Percentiles rank a stretch among this genome's conserved stretches.
Evolutionary conservation across 2,797 vertebrate species (phyloP).

Genomic region (Mormyrus hasselquistii): DNA sequence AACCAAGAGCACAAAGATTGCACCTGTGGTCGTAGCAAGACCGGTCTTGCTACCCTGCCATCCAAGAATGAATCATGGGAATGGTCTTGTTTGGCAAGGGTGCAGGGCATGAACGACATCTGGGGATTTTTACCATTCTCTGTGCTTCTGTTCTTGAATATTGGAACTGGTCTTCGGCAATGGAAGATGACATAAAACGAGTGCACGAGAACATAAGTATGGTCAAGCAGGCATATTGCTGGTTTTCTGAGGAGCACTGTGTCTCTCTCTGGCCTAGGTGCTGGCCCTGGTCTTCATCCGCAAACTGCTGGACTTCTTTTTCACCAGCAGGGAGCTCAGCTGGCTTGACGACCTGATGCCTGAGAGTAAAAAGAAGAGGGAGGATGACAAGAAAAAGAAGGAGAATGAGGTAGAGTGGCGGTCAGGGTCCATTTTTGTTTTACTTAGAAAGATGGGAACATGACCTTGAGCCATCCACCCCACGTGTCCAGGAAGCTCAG

Average conservation of each 20-base stretch:
- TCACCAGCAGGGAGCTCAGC: conserved; percentile 87
- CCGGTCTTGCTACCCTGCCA: background rate
- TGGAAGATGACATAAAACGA: background rate
- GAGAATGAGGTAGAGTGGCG: conserved; percentile 38
- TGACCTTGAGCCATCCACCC: background rate
- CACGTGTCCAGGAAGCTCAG: conserved; percentile 66
- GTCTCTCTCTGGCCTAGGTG: conserved; percentile 60
- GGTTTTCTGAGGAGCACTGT: background rate
- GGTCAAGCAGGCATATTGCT: background rate
- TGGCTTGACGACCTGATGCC: conserved; percentile 94
- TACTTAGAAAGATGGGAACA: background rate
- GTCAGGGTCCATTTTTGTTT: background rate
- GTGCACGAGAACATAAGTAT: background rate
- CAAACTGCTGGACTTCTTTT: conserved; percentile 87
- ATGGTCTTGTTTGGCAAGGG: background rate
- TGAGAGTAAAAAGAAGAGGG: conserved; percentile 95
- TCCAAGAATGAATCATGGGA: background rate
- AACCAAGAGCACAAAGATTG: background rate
- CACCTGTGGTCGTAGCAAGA: background rate
- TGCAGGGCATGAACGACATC: background rate
- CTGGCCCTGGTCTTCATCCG: conserved; percentile 86
- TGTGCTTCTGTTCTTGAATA: background rate
- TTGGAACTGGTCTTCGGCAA: background rate
- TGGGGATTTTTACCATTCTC: background rate
- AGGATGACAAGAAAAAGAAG: conserved; percentile 87